Evolutionary conservation across 2,113 vertebrate species (phyloP).

Genomic region (Aix galericulata): DNA sequence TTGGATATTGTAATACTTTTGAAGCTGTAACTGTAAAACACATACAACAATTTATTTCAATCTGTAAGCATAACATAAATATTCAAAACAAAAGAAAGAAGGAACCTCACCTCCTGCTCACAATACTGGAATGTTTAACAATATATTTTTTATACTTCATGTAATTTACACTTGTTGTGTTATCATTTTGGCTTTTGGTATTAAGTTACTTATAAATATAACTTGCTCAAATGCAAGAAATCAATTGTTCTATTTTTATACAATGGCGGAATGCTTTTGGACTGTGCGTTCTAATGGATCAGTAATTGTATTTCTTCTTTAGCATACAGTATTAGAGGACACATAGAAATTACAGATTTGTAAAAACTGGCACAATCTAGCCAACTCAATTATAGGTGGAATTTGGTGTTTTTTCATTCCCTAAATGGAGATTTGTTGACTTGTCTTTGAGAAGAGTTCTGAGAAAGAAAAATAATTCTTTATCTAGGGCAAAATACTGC

Average conservation of each 20-base stretch:
- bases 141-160: background rate
- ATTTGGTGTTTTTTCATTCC: background rate
- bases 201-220: background rate
- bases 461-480: background rate
- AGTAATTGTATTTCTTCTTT: background rate
- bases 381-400: background rate
- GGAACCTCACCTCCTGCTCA: background rate
- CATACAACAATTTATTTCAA: background rate
- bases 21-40: background rate
- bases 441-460: background rate
- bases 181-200: background rate
- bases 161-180: background rate
- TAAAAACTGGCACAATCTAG: background rate
- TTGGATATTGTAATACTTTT: background rate
- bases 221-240: background rate
- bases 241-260: background rate
- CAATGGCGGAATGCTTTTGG: background rate
- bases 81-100: background rate
- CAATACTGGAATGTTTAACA: background rate
- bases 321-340: background rate
- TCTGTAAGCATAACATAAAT: background rate
- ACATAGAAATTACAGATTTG: background rate
- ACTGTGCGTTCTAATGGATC: background rate
- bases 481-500: background rate
- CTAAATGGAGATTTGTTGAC: background rate